Evolutionary conservation across 2,888 invertebrate species (phyloP).

Genomic region (Luperina nickerlii): DNA sequence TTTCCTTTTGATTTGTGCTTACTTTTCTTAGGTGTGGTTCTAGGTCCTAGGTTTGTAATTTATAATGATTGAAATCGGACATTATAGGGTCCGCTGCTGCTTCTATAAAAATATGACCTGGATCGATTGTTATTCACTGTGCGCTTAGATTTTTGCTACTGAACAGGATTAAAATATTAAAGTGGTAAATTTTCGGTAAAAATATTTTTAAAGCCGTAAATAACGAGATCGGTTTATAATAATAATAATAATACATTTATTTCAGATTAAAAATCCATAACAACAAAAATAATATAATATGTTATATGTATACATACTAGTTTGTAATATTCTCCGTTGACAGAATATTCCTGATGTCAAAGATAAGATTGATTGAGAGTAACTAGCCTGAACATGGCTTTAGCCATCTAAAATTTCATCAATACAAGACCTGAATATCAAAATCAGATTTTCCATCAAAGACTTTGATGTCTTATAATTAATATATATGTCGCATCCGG

Average conservation of each 20-base stretch:
- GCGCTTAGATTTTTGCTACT: neutral
- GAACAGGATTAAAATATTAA: neutral
- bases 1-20: conserved; percentile 35
- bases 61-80: neutral
- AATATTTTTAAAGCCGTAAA: neutral
- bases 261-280: no score
- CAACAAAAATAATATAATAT: no score
- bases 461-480: neutral
- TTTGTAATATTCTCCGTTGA: neutral
- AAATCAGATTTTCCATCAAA: neutral
- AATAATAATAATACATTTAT: no score
- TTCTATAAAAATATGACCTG: neutral
- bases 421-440: neutral
- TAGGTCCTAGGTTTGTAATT: conserved; percentile 4
- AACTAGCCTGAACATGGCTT: no score
- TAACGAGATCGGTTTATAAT: neutral
- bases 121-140: neutral
- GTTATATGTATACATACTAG: no score
- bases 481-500: no score
- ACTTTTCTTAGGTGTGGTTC: neutral
- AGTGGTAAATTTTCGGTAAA: neutral
- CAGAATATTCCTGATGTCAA: neutral
- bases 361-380: neutral
- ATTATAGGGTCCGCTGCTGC: neutral
- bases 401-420: no score